Conservation (phyloP, 2,888 invertebrate genomes). For the Laothoe populi region DNA sequence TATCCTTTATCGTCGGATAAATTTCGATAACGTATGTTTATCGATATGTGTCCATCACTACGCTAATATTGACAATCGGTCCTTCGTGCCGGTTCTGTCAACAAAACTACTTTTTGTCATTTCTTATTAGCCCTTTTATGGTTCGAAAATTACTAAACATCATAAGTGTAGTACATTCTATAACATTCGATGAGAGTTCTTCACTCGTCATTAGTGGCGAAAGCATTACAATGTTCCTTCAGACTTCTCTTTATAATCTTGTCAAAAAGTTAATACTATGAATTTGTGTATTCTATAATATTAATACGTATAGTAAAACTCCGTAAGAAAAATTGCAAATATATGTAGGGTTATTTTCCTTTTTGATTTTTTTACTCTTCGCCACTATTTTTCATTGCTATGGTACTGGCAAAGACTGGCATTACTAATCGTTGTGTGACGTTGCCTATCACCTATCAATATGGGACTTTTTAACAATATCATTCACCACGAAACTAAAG, state of each 20-base stretch:
- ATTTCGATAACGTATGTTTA: constrained; percentile 26
- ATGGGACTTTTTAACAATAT: neutral
- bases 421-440: neutral
- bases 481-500: neutral
- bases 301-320: too few species aligned
- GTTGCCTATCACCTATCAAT: neutral
- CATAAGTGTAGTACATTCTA: constrained; percentile 13
- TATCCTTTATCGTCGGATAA: constrained; percentile 20
- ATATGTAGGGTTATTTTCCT: too few species aligned
- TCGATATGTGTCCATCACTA: constrained; percentile 28
- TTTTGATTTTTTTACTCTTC: too few species aligned
- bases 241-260: too few species aligned
- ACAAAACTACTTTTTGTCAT: constrained; percentile 25
- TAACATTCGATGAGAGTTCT: neutral
- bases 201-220: neutral
- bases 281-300: too few species aligned
- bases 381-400: too few species aligned
- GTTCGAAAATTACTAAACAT: constrained; percentile 16
- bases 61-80: constrained; percentile 30
- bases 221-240: too few species aligned
- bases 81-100: constrained; percentile 24
- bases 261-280: too few species aligned
- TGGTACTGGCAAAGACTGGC: too few species aligned
- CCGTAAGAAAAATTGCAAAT: too few species aligned
- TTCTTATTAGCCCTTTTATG: constrained; percentile 18